Base-by-base conservation (phyloP, 2,888 invertebrate species). In the Amiota minor region DNA sequence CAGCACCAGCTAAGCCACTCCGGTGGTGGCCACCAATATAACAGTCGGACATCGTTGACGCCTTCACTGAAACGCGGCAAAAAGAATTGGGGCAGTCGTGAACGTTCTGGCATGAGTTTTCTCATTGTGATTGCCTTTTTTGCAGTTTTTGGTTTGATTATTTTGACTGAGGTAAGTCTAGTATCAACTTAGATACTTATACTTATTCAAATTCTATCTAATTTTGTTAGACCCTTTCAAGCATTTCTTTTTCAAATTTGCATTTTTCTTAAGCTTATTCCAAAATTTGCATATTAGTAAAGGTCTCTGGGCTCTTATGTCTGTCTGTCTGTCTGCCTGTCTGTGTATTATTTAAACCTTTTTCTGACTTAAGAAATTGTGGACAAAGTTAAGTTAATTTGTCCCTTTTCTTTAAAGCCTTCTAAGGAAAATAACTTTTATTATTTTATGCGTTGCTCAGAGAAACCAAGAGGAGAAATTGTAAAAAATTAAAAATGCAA, bases 81-180 rank as follows among this genome's bases (percentile, higher is more conserved):
- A 77, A 88, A 89, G 75, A 88, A 73, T 87, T 90, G 90, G 89
- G 89, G 83, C 64, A 86, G 87, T 8, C 92, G 94, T 85, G 95
- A 96, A 89, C 92, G 96, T 81, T 95, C 96, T 81, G 95, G 95
- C 89, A 94, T 96, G 92, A 96, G 96, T 87, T 96, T 97, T 91
- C 94, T 96, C 90, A 94, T 97, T 89, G 96, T 97, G 78, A 93
- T 97, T 81, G 95, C 96, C 92, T 97, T 97, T 90, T 96, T 97
- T 90, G 95, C 94, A 59, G 94, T 97, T 74, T 97, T 97, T 88
- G 95, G 95, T 65, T 92, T 96, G 83, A 97, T 97, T 86, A 94
- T 97, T 76, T 92, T 97, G 80, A 96, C 96, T 77, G 96, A 97
- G 91, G 94, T 96, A 83, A 91, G 88, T 76, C 12, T 53, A 9